Evolutionary conservation across 2,888 invertebrate species (phyloP), one percentile per base, ranked within the genome.

Genomic region (Zelleria hepariella): DNA sequence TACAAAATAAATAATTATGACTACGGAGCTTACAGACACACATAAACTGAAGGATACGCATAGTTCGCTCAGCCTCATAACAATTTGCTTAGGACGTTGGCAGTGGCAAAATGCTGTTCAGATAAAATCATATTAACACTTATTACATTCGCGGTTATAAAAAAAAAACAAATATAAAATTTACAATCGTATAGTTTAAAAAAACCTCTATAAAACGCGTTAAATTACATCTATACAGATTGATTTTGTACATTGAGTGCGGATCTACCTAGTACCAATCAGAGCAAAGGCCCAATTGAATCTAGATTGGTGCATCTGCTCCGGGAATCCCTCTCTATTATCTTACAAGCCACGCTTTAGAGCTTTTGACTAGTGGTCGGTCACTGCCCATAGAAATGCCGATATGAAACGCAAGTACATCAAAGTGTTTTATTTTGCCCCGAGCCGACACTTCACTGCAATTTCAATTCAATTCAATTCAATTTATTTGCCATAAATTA

Each of bases 71-170:
- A 62, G 56, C 58, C 63, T 65, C 63, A 63, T 63, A 59, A 68
- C 72, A 72, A 74, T 72, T 73, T 71, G 71, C 68, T 67, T 70
- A 71, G 70, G 70, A 73, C 67, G 67, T 47, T 24, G 57, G 48
- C 48, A 57, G 57, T 47, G 48, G 8, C 7, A 10, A 55, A 55
- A 55, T 18, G 21, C 32, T 27, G 20, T n/a, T 20, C 1, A 32
- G 18, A 42, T 42, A 42, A 42, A 42, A 42, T 42, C 32, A 42
- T 42, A 2, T 42, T 42, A 15, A 42, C 32, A 42, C 32, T 42
- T 42, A 42, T 42, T 42, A 42, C 32, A 42, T 42, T 42, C 10
- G 32, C 10, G 32, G 15, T 15, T 5, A 15, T 42, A 15, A 42
- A 15, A 10, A 10, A 15, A 42, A 15, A 42, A 42, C 10, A 15